Evolutionary conservation across 1,140 invertebrate species (phyloP), one percentile per base, ranked within the genome.

Genomic region (Nymphalis io): DNA sequence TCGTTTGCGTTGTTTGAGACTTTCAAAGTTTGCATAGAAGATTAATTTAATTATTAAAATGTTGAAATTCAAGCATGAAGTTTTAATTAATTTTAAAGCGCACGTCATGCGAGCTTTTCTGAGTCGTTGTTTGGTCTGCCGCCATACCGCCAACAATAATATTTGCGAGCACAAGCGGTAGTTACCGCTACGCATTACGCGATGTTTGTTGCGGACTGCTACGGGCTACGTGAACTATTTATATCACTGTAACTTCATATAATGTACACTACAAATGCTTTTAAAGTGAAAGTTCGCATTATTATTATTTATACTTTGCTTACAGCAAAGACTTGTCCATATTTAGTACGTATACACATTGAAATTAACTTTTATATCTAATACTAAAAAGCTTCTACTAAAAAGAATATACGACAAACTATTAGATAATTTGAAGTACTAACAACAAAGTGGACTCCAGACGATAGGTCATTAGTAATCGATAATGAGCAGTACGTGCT

Each of bases 401-500:
- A n/a, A n/a, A n/a, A n/a, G 20, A 21, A 13, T 44, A 21, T 4
- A 53, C 16, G 44, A n/a, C n/a, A 8, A 18, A 46, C 10, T 53
- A 53, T 53, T n/a, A 21, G 18, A 53, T 53, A 53, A 53, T 13
- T 21, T 11, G 3, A 39, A 39, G 40, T 13, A 48, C 46, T 46
- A 58, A 55, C 60, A 59, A 55, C 60, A 70, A 59, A 70, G 48
- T 58, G 42, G 68, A 74, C 69, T 73, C 75, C 72, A 79, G 75
- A 76, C 75, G 76, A 70, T 74, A 70, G 78, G 78, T 85, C 84
- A 88, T 88, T 88, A 88, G 79, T 81, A 83, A 82, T 83, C 80
- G 73, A 84, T 87, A 89, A 89, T 89, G 85, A 84, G 75, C 64
- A 53, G 83, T 74, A 85, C 87, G 87, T 88, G 85, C 85, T 83